Evolutionary conservation across 1,140 invertebrate genomes (phyloP).

Genomic region (Drosophila malerkotliana): DNA sequence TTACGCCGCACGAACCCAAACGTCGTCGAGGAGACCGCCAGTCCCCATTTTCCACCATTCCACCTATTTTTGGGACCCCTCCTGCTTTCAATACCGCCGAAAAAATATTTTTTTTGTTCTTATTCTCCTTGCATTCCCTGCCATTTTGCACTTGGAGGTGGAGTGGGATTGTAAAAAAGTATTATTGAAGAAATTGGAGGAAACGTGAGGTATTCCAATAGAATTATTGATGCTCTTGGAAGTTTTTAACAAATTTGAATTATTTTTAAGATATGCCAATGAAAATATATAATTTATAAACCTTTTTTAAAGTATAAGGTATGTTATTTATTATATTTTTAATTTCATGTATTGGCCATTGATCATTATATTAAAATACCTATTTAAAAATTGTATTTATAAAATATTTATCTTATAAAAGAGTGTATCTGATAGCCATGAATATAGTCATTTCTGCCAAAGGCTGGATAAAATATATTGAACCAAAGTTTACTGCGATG

Average conservation of each 20-base stretch:
- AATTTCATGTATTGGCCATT: too few relatives aligned
- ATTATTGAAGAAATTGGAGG: constrained; percentile 42
- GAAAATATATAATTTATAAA: too few relatives aligned
- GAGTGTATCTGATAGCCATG: not conserved
- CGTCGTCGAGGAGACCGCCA: constrained; percentile 64
- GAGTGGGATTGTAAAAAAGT: constrained; percentile 35
- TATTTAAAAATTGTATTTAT: too few relatives aligned
- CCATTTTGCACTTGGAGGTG: constrained; percentile 38
- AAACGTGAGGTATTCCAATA: constrained; percentile 3
- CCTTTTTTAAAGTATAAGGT: too few relatives aligned
- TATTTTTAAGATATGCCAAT: not conserved
- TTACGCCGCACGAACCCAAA: constrained; percentile 80
- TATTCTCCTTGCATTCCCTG: constrained; percentile 31
- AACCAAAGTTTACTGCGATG: constrained; percentile 54
- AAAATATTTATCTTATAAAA: too few relatives aligned
- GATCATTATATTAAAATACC: too few relatives aligned
- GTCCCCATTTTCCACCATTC: constrained; percentile 19
- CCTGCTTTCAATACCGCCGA: constrained; percentile 34
- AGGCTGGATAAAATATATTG: constrained; percentile 66
- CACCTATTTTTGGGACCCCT: constrained; percentile 11
- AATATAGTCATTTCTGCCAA: constrained; percentile 37
- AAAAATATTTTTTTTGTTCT: constrained; percentile 41
- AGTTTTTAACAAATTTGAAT: not conserved
- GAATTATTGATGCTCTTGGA: constrained; percentile 7
- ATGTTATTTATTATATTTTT: too few relatives aligned